phyloP scores from a whole-genome alignment of 2,797 vertebrate genomes.

The Sandelia bainsii region DNA sequence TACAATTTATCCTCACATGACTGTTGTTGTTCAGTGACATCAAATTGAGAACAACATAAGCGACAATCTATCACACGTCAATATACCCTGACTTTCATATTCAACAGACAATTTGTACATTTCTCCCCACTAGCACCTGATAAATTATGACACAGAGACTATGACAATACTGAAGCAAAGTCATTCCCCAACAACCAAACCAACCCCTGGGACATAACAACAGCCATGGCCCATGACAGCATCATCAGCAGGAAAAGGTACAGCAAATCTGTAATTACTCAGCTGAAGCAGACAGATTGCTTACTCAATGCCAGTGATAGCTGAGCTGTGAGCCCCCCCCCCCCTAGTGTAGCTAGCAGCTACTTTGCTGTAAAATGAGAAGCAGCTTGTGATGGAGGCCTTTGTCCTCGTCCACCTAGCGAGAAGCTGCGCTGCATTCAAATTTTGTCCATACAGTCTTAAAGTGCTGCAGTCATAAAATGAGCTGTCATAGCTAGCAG shows the following conservation, averaged over 20 bases:
- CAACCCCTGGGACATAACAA: slow-evolving; percentile 53
- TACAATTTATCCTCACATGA: slow-evolving; percentile 48
- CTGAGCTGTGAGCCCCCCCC: slow-evolving; percentile 39
- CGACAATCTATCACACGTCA: slow-evolving; percentile 46
- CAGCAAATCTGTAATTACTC: slow-evolving; percentile 73
- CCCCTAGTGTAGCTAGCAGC: slow-evolving; percentile 53
- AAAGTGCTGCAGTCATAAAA: slow-evolving; percentile 23
- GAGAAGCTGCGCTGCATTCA: slow-evolving; percentile 38
- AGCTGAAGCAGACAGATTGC: slow-evolving; percentile 70
- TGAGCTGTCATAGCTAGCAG: slow-evolving; percentile 21
- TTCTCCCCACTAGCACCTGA: slow-evolving; percentile 46
- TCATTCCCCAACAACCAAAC: slow-evolving; percentile 65
- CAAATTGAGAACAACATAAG: slow-evolving; percentile 40
- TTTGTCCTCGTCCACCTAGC: slow-evolving; percentile 19
- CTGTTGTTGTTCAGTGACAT: slow-evolving; percentile 30
- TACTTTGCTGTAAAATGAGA: slow-evolving; percentile 47
- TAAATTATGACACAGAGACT: slow-evolving; percentile 51
- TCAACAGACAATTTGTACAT: slow-evolving; percentile 49
- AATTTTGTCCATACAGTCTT: slow-evolving; percentile 22
- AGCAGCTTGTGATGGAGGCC: slow-evolving; percentile 34
- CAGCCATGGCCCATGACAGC: slow-evolving; percentile 65
- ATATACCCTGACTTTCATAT: slow-evolving; percentile 47
- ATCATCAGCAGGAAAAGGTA: slow-evolving; percentile 76
- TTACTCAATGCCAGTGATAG: slow-evolving; percentile 63
- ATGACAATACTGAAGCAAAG: slow-evolving; percentile 63